A percentile compares a stretch with the other conserved stretches of the same genome.
Evolutionary conservation across 2,797 vertebrate species (phyloP).

Genomic region (Gila robusta): DNA sequence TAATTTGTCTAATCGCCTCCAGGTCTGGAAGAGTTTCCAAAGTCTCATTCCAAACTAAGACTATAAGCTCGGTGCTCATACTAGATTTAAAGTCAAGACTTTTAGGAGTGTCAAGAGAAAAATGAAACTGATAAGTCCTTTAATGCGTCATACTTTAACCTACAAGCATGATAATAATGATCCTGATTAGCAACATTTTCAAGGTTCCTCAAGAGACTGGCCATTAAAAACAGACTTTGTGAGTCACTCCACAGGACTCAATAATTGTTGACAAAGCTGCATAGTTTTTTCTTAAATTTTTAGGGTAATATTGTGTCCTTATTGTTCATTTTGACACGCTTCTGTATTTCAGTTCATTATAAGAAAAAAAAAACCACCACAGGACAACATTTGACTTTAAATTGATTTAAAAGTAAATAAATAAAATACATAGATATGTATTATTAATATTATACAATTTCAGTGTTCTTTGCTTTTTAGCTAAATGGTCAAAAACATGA

Average conservation of each 20-base stretch:
- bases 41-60: slow-evolving; percentile 8
- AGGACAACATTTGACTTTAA: slow-evolving; percentile 13
- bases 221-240: neutral
- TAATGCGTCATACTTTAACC: neutral
- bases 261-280: neutral
- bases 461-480: neutral
- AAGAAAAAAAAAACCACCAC: neutral
- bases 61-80: neutral
- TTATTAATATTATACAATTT: neutral
- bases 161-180: neutral
- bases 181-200: neutral
- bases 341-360: neutral
- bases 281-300: neutral
- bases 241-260: neutral
- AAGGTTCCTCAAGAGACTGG: neutral
- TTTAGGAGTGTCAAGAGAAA: neutral
- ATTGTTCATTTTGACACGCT: neutral
- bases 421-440: neutral
- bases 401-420: neutral
- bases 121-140: neutral
- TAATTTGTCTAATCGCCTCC: slow-evolving; percentile 5
- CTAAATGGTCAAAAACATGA: neutral
- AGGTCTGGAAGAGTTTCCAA: neutral
- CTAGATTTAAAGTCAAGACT: neutral
- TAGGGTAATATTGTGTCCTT: neutral